These are phyloP conservation scores for Melanostigma gelatinosum DNA, from an alignment of 2,113 vertebrate species.

Conservation along the genomic window DNA sequence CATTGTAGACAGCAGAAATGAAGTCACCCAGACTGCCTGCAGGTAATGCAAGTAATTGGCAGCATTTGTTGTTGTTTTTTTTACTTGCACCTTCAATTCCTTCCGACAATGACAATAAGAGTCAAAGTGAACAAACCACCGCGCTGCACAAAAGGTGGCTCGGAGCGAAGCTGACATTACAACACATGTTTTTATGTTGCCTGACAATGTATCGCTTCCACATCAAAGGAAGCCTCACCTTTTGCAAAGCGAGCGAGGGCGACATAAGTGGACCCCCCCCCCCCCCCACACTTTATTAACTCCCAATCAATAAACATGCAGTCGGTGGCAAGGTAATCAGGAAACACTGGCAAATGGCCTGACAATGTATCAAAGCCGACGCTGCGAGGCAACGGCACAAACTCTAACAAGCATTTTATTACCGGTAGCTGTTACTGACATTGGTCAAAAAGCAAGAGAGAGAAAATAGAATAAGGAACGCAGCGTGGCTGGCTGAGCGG, in stretches of 20 bases:
- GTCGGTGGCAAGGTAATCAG: conserved; percentile 95
- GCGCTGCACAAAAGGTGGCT: conserved; percentile 17
- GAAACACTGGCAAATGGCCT: conserved; percentile 96
- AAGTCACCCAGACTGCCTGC: conserved; percentile 57
- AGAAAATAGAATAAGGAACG: conserved; percentile 99
- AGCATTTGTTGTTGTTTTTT: conserved; percentile 74
- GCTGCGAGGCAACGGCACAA: conserved; percentile 95
- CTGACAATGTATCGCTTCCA: conserved; percentile 87
- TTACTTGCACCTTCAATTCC: conserved; percentile 49
- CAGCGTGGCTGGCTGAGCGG: conserved; percentile 88
- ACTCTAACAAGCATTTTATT: conserved; percentile 99
- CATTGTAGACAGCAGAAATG: conserved; percentile 40
- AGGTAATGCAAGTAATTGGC: conserved; percentile 62
- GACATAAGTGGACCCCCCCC: conserved; percentile 78
- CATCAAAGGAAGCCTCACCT: conserved; percentile 92
- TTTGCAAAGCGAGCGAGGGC: conserved; percentile 86
- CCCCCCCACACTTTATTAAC: conserved; percentile 91
- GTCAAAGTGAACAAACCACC: conserved; percentile 25
- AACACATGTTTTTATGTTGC: conserved; percentile 62
- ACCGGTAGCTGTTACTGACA: conserved; percentile 99
- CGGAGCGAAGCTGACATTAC: conserved; percentile 66
- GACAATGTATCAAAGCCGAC: conserved; percentile 97
- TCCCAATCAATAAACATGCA: conserved; percentile 99
- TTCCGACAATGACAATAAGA: conserved; percentile 59
- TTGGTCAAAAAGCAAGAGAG: conserved; percentile 96